Evolutionary conservation across 2,113 vertebrate genomes (phyloP), one percentile per base, ranked within the genome.

Genomic region (Steatornis caripensis): DNA sequence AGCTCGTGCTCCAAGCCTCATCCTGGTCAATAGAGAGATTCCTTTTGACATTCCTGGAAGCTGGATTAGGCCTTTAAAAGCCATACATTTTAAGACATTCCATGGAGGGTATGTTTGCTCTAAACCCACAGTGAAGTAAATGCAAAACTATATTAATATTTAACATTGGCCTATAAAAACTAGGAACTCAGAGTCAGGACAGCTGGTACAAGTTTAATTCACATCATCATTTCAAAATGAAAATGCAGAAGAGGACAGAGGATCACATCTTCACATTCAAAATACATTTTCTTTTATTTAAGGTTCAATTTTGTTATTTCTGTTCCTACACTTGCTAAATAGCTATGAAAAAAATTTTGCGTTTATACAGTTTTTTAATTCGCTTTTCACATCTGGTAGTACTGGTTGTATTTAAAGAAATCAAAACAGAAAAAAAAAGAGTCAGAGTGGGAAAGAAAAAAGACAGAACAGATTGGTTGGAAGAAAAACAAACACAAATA

Each of bases 91-190:
- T 57, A 79, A 95, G 96, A 95, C 93, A 96, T 96, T 96, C 96
- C 90, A 36, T 6, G 57, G 72, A 95, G 87, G 87, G 46, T 76
- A 49, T 90, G 80, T 95, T 95, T 95, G 92, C 88, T 85, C 71
- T 91, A 85, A 96, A 92, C 58, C 89, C 84, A 89, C 93, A 29
- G 85, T 20, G 75, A 92, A 87, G 62, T 84, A 75, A 89, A 96
- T 54, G 92, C 80, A 93, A 95, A 94, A 95, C 83, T 96, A 26
- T 84, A 92, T 96, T 93, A 96, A 87, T 95, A 95, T 96, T 95
- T 96, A 90, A 90, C 82, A 90, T 88, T 49, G 60, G 75, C 57
- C 68, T 93, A 62, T 72, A 86, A 93, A 96, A 95, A 91, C 87
- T 51, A 58, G 58, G 49, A 93, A 70, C 54, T 81, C 62, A 6